These are phyloP conservation scores for Guaruba guarouba DNA, from an alignment of 2,113 vertebrate genomes.

Conservation along the genomic window DNA sequence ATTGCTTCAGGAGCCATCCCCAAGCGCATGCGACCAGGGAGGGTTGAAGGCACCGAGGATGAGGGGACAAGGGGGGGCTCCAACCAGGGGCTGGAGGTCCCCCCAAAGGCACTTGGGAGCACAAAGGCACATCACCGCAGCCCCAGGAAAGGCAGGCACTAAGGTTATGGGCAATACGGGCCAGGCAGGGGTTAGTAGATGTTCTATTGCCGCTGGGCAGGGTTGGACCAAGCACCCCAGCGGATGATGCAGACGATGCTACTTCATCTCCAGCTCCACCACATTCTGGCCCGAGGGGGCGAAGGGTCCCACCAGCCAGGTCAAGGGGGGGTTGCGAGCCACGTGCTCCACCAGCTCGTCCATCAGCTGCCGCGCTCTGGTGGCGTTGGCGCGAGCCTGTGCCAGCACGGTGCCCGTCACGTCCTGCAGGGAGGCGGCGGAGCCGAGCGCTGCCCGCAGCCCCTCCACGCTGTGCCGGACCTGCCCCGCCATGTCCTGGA, in stretches of 20 bases:
- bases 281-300: neutral
- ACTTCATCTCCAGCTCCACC: neutral
- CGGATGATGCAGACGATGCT: rapidly evolving
- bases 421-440: slow-evolving; percentile 36
- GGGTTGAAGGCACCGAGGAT: neutral
- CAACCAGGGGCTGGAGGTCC: neutral
- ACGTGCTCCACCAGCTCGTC: slow-evolving; percentile 80
- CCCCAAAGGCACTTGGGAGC: neutral
- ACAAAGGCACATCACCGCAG: neutral
- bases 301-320: slow-evolving; percentile 58
- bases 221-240: neutral
- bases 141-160: neutral
- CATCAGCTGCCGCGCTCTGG: slow-evolving; percentile 78
- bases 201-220: neutral
- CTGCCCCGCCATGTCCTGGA: slow-evolving; percentile 80
- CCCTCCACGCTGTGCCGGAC: slow-evolving; percentile 78
- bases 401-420: slow-evolving; percentile 73
- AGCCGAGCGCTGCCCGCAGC: slow-evolving; percentile 73
- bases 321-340: slow-evolving; percentile 75
- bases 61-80: rapidly evolving
- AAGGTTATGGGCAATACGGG: rapidly evolving
- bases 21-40: rapidly evolving
- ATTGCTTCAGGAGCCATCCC: neutral
- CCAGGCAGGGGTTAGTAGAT: neutral
- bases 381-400: slow-evolving; percentile 68